Percentiles rank a stretch among this genome's conserved stretches.
phyloP scores from a whole-genome alignment of 2,797 vertebrate species.

The Discoglossus pictus region DNA sequence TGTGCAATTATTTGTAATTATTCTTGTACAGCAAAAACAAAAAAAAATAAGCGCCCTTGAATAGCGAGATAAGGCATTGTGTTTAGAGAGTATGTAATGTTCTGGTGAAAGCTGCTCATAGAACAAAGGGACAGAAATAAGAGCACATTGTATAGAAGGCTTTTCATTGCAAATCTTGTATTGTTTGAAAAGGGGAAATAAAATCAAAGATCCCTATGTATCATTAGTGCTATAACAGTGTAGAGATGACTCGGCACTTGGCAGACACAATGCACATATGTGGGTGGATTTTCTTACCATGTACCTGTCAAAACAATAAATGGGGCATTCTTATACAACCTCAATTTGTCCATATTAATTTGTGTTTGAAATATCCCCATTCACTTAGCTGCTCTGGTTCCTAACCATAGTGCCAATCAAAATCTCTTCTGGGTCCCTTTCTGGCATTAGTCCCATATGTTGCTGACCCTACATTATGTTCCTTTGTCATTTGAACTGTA shows the following conservation, averaged over 20 bases:
- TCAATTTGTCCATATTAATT: too few relatives aligned
- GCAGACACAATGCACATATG: not conserved
- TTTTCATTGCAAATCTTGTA: conserved; percentile 17
- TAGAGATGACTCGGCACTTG: not conserved
- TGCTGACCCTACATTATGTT: too few relatives aligned
- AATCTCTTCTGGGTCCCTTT: too few relatives aligned
- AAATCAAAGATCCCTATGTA: not conserved
- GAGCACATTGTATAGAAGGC: not conserved
- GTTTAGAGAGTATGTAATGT: not conserved
- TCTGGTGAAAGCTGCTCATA: not conserved
- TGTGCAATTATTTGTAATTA: conserved; percentile 44
- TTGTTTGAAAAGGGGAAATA: not conserved
- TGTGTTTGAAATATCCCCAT: too few relatives aligned
- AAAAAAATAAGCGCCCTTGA: conserved; percentile 5
- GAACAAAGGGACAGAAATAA: conserved; percentile 38
- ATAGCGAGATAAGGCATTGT: conserved; percentile 19
- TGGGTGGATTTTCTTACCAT: too few relatives aligned
- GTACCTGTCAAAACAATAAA: too few relatives aligned
- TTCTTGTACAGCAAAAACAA: conserved; percentile 12
- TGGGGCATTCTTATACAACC: too few relatives aligned
- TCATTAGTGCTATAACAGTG: conserved; percentile 11
- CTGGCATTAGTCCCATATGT: too few relatives aligned
- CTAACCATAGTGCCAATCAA: too few relatives aligned
- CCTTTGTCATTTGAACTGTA: too few relatives aligned
- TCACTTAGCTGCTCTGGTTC: too few relatives aligned